These are phyloP conservation scores for Hippotragus niger DNA, from an alignment of 2,113 vertebrate species.

Conservation along the genomic window DNA sequence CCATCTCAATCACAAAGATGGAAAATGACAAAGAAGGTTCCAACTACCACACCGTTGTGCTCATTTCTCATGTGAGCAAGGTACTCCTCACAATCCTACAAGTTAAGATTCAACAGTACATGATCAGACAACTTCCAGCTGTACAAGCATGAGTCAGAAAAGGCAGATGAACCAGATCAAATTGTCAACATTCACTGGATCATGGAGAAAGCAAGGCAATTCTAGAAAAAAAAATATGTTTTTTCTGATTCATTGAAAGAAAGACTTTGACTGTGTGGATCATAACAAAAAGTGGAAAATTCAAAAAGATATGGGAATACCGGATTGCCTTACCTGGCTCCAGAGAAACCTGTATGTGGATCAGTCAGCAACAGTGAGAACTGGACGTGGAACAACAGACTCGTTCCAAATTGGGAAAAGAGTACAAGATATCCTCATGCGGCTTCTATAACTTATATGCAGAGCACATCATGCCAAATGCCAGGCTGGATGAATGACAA, in stretches of 20 bases:
- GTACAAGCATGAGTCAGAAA: accelerated
- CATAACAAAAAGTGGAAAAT: no score
- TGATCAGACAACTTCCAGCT: accelerated
- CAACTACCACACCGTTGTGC: accelerated
- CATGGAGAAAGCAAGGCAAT: not conserved
- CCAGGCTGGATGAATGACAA: no score
- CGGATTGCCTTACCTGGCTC: no score
- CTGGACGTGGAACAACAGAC: no score
- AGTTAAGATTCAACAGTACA: accelerated
- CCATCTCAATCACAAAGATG: accelerated
- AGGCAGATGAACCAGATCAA: not conserved
- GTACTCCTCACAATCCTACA: not conserved
- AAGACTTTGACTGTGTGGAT: no score
- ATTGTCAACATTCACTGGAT: not conserved
- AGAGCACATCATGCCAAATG: no score
- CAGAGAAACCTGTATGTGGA: no score
- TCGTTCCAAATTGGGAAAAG: no score
- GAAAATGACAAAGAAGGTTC: not conserved
- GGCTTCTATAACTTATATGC: no score
- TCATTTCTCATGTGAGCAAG: not conserved
- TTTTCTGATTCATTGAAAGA: not conserved
- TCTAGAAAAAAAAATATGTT: not conserved
- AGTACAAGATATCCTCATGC: accelerated
- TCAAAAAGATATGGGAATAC: no score
- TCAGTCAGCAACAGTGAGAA: no score